A percentile compares a stretch with the other conserved stretches of the same genome.
These are phyloP conservation scores for Aldabrachelys gigantea DNA, from an alignment of 2,113 vertebrate species.

Conservation along the genomic window DNA sequence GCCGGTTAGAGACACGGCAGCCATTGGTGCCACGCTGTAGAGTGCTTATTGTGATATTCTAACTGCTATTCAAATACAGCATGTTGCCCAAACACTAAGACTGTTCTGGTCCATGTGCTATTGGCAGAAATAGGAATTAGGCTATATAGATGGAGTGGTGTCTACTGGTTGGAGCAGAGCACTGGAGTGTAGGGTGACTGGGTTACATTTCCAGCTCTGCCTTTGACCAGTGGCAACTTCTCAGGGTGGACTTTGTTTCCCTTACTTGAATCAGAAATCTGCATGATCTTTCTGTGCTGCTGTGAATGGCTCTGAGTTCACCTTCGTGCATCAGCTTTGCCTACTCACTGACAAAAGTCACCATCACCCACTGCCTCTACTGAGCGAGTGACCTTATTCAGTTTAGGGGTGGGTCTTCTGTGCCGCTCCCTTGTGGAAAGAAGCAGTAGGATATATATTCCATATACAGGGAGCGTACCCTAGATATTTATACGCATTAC, in stretches of 20 bases:
- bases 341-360: not conserved
- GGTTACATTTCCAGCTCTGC: not conserved
- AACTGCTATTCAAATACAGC: constrained; percentile 41
- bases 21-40: not conserved
- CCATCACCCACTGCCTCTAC: not conserved
- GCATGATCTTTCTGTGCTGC: not conserved
- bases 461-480: not conserved
- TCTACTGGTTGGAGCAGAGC: not conserved
- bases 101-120: not conserved
- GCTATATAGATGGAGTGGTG: not conserved
- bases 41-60: constrained; percentile 41
- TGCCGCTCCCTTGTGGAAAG: not conserved
- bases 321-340: not conserved
- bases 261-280: not conserved
- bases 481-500: not conserved
- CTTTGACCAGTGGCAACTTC: not conserved
- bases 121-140: constrained; percentile 13
- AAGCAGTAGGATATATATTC: not conserved
- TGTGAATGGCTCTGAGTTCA: not conserved
- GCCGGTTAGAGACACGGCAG: not conserved
- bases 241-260: not conserved
- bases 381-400: not conserved
- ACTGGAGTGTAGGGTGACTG: not conserved
- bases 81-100: not conserved
- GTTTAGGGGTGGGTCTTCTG: not conserved